These are phyloP conservation scores for Callionymus lyra DNA, from an alignment of 2,113 vertebrate species.

Conservation along the genomic window DNA sequence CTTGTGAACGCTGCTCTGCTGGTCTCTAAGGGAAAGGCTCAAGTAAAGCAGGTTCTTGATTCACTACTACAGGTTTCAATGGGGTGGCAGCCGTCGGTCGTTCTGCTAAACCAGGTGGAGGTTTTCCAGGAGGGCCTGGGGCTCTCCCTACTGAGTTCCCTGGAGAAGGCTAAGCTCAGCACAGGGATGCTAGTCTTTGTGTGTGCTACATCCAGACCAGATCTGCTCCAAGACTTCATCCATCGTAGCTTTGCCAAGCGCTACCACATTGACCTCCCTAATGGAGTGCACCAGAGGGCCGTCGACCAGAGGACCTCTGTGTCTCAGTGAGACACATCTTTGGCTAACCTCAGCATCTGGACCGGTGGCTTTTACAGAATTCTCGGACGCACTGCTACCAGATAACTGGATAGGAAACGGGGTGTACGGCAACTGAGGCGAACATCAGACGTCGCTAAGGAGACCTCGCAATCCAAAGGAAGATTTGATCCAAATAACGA, in stretches of 20 bases:
- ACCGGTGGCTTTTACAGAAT: no score
- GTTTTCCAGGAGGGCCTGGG: conserved; percentile 72
- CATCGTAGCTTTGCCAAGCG: conserved; percentile 81
- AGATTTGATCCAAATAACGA: no score
- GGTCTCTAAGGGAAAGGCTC: conserved; percentile 76
- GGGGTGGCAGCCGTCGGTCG: conserved; percentile 75
- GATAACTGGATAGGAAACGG: no score
- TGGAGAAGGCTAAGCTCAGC: conserved; percentile 77
- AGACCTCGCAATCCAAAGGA: no score
- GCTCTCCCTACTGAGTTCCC: conserved; percentile 73
- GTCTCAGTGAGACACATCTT: no score
- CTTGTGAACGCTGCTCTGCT: conserved; percentile 72
- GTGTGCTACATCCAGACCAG: conserved; percentile 79
- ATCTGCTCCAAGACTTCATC: conserved; percentile 80
- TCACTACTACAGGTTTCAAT: conserved; percentile 78
- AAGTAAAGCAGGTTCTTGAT: conserved; percentile 82
- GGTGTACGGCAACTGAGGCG: no score
- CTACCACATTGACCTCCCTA: conserved; percentile 80
- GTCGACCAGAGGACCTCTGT: no score
- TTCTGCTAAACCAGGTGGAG: conserved; percentile 84
- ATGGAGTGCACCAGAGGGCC: no score
- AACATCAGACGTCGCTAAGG: no score
- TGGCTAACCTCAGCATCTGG: no score
- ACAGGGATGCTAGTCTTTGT: conserved; percentile 73
- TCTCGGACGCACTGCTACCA: no score